A percentile compares a stretch with the other conserved stretches of the same genome.
These are phyloP conservation scores for Eupithecia exiguata DNA, from an alignment of 2,888 invertebrate species.

Conservation along the genomic window DNA sequence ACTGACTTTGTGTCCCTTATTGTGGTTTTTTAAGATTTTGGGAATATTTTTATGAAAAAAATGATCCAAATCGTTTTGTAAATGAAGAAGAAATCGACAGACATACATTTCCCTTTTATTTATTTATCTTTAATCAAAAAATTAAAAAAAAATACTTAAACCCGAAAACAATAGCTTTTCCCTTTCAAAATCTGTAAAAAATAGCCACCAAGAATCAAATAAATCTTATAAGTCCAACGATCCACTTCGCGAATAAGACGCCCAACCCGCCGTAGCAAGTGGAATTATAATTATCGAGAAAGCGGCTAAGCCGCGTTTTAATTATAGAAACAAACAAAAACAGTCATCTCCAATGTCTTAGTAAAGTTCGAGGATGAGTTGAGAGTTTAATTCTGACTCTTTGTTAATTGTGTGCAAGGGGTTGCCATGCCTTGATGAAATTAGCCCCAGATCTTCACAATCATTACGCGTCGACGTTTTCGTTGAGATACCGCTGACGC, in stretches of 20 bases:
- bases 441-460: slow-evolving; percentile 7
- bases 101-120: too few relatives aligned
- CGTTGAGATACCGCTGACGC: too few relatives aligned
- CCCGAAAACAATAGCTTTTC: too few relatives aligned
- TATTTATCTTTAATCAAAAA: too few relatives aligned
- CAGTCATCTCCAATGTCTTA: slow-evolving; percentile 70
- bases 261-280: slow-evolving; percentile 55
- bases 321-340: slow-evolving; percentile 80
- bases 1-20: too few relatives aligned
- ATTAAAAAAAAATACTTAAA: too few relatives aligned
- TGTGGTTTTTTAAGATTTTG: too few relatives aligned
- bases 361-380: slow-evolving; percentile 60
- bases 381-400: slow-evolving; percentile 63
- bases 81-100: too few relatives aligned
- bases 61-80: too few relatives aligned
- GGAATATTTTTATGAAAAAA: too few relatives aligned
- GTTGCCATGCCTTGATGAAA: slow-evolving; percentile 1
- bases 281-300: slow-evolving; percentile 72
- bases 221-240: background rate
- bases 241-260: slow-evolving; percentile 22
- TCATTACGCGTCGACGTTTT: background rate
- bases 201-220: background rate
- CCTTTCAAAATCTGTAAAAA: too few relatives aligned
- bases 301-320: slow-evolving; percentile 74
- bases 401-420: slow-evolving; percentile 55